phyloP scores from a whole-genome alignment of 2,113 vertebrate genomes.

The Coryphaenoides rupestris region DNA sequence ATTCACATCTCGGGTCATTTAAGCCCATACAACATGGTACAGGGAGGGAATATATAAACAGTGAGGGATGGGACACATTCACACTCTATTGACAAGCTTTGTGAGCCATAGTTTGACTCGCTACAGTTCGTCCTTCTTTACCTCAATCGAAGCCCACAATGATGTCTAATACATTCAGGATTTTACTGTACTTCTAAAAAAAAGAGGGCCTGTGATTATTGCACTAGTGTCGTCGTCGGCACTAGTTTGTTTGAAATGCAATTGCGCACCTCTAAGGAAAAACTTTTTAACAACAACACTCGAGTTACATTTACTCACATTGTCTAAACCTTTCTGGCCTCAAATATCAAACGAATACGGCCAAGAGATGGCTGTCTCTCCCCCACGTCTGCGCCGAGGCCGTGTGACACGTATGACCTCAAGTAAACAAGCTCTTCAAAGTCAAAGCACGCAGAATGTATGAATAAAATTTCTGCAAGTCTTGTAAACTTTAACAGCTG shows the following conservation, averaged over 20 bases:
- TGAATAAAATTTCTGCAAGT: constrained; percentile 52
- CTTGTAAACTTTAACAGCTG: constrained; percentile 65
- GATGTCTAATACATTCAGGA: no score
- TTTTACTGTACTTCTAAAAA: neutral
- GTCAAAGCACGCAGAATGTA: constrained; percentile 40
- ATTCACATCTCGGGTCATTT: constrained; percentile 30
- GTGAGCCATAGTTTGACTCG: neutral
- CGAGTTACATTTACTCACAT: constrained; percentile 25
- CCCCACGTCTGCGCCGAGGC: constrained; percentile 34
- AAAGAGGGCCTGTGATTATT: constrained; percentile 1
- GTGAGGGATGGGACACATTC: neutral
- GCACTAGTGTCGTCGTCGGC: constrained; percentile 42
- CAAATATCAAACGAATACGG: constrained; percentile 36
- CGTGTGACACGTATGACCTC: constrained; percentile 36
- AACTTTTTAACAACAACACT: constrained; percentile 49
- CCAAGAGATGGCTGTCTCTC: constrained; percentile 26
- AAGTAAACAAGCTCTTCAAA: constrained; percentile 50
- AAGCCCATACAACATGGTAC: constrained; percentile 14
- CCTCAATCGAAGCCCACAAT: no score
- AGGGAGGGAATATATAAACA: constrained; percentile 9
- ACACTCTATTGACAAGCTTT: neutral
- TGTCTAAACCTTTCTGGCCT: constrained; percentile 49
- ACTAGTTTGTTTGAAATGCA: constrained; percentile 41
- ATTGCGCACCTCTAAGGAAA: constrained; percentile 47
- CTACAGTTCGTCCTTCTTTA: constrained; percentile 3